These are phyloP conservation scores for Enteromius trimaculatus DNA, from an alignment of 2,797 vertebrate species.

Conservation along the genomic window DNA sequence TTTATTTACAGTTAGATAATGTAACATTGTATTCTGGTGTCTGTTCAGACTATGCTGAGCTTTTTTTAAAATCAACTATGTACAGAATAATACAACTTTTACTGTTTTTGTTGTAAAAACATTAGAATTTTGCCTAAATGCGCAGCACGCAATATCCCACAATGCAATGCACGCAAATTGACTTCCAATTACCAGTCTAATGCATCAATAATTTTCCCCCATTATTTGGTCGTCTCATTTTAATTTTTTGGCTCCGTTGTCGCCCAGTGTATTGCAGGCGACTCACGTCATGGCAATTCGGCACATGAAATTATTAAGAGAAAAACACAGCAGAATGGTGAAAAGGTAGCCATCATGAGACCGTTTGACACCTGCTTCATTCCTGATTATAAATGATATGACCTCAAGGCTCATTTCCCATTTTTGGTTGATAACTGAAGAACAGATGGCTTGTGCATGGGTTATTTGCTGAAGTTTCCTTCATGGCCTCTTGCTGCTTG, in stretches of 20 bases:
- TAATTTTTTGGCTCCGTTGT: conserved; percentile 43
- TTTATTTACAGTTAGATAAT: not conserved
- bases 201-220: not conserved
- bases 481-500: conserved; percentile 11
- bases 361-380: conserved; percentile 29
- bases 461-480: conserved; percentile 27
- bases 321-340: conserved; percentile 48
- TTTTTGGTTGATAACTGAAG: conserved; percentile 19
- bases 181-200: not conserved
- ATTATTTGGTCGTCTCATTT: conserved; percentile 21
- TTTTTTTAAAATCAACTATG: not conserved
- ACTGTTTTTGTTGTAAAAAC: not conserved
- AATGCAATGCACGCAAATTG: conserved; percentile 5
- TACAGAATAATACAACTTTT: not conserved
- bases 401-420: conserved; percentile 23
- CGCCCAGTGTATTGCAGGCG: conserved; percentile 53
- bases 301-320: conserved; percentile 55
- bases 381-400: conserved; percentile 16
- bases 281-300: conserved; percentile 55
- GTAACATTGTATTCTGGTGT: not conserved
- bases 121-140: not conserved
- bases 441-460: conserved; percentile 39
- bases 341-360: conserved; percentile 53
- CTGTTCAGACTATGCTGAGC: not conserved
- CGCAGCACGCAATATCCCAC: not conserved